Base-by-base conservation (phyloP, 2,888 invertebrate genomes). In the Meliscaeva auricollis region DNA sequence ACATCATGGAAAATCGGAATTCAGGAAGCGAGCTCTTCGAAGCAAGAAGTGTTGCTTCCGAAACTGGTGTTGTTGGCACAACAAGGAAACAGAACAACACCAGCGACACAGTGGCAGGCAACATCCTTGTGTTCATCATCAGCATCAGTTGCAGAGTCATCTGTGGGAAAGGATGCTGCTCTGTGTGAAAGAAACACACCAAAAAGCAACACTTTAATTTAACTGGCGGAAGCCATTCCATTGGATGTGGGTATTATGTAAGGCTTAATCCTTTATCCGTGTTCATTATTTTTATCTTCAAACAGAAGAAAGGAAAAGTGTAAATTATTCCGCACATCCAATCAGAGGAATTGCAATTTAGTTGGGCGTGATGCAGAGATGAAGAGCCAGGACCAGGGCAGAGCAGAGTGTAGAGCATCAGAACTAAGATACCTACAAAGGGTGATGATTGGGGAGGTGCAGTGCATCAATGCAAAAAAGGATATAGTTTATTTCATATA, bases 331-430 rank as follows among this genome's bases (percentile, higher is more conserved):
- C 78, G 87, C 77, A 87, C 82, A 87, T 87, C 87, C 90, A 91
- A 91, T 91, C 90, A 91, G 89, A 90, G 90, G 90, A 89, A 90
- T 91, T 91, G 91, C 91, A 91, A 91, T 91, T 91, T 91, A 90
- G 90, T 76, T 81, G 76, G 85, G 80, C 52, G 81, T 68, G 26
- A 52, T 56, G 48, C 41, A 17, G 66, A n/a, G 66, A 15, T 22
- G 17, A 9, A 35, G 35, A 26, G 32, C 9, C n/a, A 0, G 17
- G 15, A 15, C 11, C 13, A 38, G 7, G 15, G 2, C 20, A 0
- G 1, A 4, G 41, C 3, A 11, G 30, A 13, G 15, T 15, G n/a
- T 3, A 1, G 9, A 1, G 9, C 35, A 38, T 11, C 38, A 38
- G 11, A 7, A 17, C 6, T 0, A 56, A 11, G 13, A 35, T 15